Percentiles rank a stretch among this genome's conserved stretches.
These are phyloP conservation scores for Oreotragus oreotragus DNA, from an alignment of 2,113 vertebrate genomes.

Conservation along the genomic window DNA sequence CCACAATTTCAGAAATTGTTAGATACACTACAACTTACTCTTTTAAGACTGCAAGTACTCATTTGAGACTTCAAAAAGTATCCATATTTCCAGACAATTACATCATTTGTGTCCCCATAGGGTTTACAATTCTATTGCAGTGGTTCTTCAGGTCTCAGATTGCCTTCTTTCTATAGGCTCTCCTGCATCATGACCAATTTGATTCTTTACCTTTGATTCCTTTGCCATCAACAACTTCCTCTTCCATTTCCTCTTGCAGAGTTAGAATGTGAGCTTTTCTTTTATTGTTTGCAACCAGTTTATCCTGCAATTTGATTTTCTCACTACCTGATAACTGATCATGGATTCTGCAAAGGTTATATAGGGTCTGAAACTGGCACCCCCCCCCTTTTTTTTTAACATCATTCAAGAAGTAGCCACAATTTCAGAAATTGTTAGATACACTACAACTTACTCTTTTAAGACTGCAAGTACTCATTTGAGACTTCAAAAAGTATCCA, in stretches of 20 bases:
- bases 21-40: neutral
- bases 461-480: neutral
- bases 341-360: neutral
- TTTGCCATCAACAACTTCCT: neutral
- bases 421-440: neutral
- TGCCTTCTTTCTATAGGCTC: neutral
- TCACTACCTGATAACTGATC: neutral
- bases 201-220: neutral
- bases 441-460: neutral
- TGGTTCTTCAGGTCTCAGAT: neutral
- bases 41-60: neutral
- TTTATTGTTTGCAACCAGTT: neutral
- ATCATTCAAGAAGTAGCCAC: neutral
- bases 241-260: neutral
- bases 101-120: neutral
- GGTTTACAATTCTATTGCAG: fast-evolving
- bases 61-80: neutral
- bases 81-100: neutral
- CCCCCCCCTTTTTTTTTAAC: neutral
- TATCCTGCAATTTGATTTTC: neutral
- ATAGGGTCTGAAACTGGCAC: neutral
- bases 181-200: fast-evolving
- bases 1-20: neutral
- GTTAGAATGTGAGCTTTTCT: neutral
- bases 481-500: neutral